Evolutionary conservation across 23 tunicate species (phyloP).

Genomic region (Phallusia fumigata): DNA sequence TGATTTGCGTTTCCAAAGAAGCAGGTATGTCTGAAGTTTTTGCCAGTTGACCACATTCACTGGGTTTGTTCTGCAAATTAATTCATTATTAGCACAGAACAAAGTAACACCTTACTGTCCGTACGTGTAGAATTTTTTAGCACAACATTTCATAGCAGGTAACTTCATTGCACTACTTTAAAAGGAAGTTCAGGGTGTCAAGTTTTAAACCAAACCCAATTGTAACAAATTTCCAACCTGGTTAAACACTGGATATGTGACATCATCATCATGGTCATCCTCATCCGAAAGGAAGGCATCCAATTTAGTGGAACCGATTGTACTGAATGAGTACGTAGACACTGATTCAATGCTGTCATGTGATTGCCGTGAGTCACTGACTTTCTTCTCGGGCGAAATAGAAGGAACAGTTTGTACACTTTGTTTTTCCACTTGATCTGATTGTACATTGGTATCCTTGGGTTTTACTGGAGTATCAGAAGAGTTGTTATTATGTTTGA

Average conservation of each 20-base stretch:
- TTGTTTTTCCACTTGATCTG: neutral
- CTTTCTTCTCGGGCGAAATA: neutral
- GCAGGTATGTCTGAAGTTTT: too few relatives aligned
- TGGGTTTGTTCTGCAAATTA: too few relatives aligned
- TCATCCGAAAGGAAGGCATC: neutral
- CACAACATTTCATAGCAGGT: too few relatives aligned
- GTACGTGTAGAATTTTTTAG: too few relatives aligned
- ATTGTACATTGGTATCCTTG: neutral
- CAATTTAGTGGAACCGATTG: neutral
- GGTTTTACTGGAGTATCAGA: neutral
- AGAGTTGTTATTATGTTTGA: neutral
- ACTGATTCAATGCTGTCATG: neutral
- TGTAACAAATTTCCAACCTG: neutral
- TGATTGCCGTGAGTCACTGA: neutral
- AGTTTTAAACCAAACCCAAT: neutral
- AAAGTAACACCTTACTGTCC: too few relatives aligned
- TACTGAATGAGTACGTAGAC: neutral
- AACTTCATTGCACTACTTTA: too few relatives aligned
- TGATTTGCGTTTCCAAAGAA: too few relatives aligned
- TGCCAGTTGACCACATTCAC: too few relatives aligned
- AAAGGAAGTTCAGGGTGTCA: too few relatives aligned
- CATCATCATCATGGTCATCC: neutral
- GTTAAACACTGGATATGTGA: neutral
- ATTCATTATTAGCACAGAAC: too few relatives aligned
- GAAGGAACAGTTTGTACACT: neutral